phyloP scores from a whole-genome alignment of 2,797 vertebrate genomes.

The Sciurus carolinensis region DNA sequence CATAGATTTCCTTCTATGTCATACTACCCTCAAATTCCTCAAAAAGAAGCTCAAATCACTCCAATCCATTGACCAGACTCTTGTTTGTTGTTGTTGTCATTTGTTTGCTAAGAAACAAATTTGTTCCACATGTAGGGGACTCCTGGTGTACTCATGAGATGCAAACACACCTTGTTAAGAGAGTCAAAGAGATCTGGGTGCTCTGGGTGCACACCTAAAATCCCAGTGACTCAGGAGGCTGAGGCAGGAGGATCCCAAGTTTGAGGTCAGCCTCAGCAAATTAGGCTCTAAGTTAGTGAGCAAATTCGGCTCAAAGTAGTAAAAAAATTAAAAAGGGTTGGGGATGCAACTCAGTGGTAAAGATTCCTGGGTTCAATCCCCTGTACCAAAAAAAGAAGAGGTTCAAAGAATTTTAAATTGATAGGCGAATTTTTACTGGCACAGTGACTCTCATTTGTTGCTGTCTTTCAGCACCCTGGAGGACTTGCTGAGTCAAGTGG shows the following conservation, averaged over 20 bases:
- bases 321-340: too few species aligned
- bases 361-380: too few species aligned
- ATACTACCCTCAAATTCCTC: neutral
- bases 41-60: conserved; percentile 21
- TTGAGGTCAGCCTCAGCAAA: too few species aligned
- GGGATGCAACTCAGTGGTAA: too few species aligned
- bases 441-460: neutral
- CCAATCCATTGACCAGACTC: neutral
- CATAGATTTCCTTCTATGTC: neutral
- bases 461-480: neutral
- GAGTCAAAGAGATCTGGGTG: neutral
- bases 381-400: too few species aligned
- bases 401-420: neutral
- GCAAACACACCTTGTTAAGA: neutral
- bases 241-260: too few species aligned
- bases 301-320: too few species aligned
- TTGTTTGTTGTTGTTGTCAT: neutral
- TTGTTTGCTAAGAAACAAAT: conserved; percentile 36
- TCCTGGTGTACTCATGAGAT: neutral
- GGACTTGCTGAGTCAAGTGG: neutral
- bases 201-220: too few species aligned
- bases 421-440: neutral
- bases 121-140: neutral
- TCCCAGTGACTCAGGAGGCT: too few species aligned
- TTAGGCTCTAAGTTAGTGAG: too few species aligned